Base-by-base conservation (phyloP, 2,888 invertebrate genomes). In the Napeogenes inachia region DNA sequence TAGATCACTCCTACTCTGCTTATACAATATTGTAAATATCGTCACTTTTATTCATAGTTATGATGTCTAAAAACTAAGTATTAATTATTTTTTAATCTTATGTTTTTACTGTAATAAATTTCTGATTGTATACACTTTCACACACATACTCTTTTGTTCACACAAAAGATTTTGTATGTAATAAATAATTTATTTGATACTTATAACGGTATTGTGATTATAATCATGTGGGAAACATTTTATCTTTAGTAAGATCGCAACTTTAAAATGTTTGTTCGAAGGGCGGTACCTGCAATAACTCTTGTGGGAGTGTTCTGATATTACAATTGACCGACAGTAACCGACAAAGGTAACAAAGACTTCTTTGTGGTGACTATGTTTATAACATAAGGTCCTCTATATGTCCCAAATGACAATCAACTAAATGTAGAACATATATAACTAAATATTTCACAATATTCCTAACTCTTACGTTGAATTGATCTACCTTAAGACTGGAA, bases 311-410 rank as follows among this genome's bases (percentile, higher is more conserved):
- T 79, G 81, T 72, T 69, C 71, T 67, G 73, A 56, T 71, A 73
- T 73, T 73, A 82, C 84, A 81, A 84, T 84, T 76, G 76, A 75
- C 76, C 75, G 71, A 70, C 76, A 81, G 79, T 81, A 77, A 76
- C 70, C 59, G 68, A 85, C 81, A 84, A 85, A 77, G 77, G 73
- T 68, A 79, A 85, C 84, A 87, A 84, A 81, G 76, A 78, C 79
- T 77, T 76, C 84, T 85, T 85, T 70, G 76, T 73, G 66, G 71
- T 65, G 70, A 71, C 67, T 68, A 21, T 21, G 21, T 21, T 21
- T 21, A 10, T 42, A 42, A 42, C 42, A 10, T 42, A 42, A 42
- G 12, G 42, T 10, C 3, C 3, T 42, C 8, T 42, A 3, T 4
- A 4, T 5, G 12, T 42, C 3, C 42, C 8, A 12, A 42, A 10